These are phyloP conservation scores for Eumaeus atala DNA, from an alignment of 1,140 invertebrate genomes.

Conservation along the genomic window DNA sequence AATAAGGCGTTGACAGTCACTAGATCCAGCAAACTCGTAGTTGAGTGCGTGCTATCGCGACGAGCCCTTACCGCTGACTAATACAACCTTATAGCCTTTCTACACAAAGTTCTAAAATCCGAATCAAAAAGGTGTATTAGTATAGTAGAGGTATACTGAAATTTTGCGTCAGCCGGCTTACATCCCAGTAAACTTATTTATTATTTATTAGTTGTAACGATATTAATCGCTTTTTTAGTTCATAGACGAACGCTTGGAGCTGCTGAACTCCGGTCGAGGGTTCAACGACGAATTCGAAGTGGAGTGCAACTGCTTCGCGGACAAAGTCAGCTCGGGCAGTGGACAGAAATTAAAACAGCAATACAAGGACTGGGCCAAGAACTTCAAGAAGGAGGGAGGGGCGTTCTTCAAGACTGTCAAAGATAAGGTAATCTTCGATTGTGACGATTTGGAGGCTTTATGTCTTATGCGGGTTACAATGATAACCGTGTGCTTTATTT, in stretches of 20 bases:
- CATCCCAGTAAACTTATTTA: neutral
- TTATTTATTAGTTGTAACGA: neutral
- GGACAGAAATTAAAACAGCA: constrained; percentile 77
- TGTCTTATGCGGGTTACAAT: too few species aligned
- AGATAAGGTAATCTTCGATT: constrained; percentile 84
- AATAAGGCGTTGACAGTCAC: too few species aligned
- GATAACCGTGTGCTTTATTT: too few species aligned
- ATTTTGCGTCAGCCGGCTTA: too few species aligned
- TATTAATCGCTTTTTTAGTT: constrained; percentile 78
- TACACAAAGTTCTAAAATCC: too few species aligned
- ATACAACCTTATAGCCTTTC: too few species aligned
- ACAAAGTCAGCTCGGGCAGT: constrained; percentile 77
- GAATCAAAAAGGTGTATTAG: too few species aligned
- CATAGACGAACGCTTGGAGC: constrained; percentile 92
- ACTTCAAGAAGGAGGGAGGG: constrained; percentile 74
- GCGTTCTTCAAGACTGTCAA: constrained; percentile 85
- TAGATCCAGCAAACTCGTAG: too few species aligned
- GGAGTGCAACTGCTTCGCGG: constrained; percentile 89
- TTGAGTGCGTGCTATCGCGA: too few species aligned
- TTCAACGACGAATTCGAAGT: constrained; percentile 96
- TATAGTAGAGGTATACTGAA: too few species aligned
- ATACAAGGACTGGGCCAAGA: constrained; percentile 82
- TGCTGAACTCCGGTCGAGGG: constrained; percentile 90
- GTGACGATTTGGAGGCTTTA: too few species aligned
- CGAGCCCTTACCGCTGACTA: too few species aligned